Evolutionary conservation across 2,797 vertebrate genomes (phyloP).

Genomic region (Danio tinwini): DNA sequence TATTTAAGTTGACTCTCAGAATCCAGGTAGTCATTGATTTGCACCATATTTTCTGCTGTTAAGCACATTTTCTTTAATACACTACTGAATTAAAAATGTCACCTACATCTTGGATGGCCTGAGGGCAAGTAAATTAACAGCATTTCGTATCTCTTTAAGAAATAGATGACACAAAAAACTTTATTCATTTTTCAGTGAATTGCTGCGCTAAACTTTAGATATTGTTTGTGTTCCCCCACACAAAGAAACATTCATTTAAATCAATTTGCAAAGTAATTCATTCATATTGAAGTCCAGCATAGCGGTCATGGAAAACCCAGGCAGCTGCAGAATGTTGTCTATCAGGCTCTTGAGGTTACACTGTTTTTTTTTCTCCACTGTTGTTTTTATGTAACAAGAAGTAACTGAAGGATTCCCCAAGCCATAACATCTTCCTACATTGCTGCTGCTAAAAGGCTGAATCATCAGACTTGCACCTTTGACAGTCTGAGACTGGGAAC

Average conservation of each 20-base stretch:
- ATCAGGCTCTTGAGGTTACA: not conserved
- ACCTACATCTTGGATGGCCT: too few species aligned
- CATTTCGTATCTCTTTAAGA: not conserved
- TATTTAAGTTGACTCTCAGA: too few species aligned
- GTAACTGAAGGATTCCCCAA: not conserved
- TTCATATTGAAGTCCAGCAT: not conserved
- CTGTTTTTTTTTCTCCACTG: not conserved
- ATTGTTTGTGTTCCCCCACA: too few species aligned
- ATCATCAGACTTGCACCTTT: not conserved
- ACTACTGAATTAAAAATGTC: too few species aligned
- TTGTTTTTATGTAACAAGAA: not conserved
- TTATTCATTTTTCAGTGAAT: not conserved
- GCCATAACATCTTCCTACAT: not conserved
- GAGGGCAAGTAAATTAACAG: too few species aligned
- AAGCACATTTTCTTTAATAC: too few species aligned
- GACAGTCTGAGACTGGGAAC: not conserved
- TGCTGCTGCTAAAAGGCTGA: not conserved
- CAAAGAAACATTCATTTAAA: not conserved
- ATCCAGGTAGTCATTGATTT: too few species aligned
- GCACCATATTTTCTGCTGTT: too few species aligned
- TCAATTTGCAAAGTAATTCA: not conserved
- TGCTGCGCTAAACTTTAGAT: not conserved
- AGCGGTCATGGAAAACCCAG: too few species aligned
- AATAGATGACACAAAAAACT: not conserved
- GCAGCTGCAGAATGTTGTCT: not conserved